Percentiles rank a stretch among this genome's conserved stretches.
Evolutionary conservation across 2,797 vertebrate genomes (phyloP).

Genomic region (Pipistrellus kuhlii): DNA sequence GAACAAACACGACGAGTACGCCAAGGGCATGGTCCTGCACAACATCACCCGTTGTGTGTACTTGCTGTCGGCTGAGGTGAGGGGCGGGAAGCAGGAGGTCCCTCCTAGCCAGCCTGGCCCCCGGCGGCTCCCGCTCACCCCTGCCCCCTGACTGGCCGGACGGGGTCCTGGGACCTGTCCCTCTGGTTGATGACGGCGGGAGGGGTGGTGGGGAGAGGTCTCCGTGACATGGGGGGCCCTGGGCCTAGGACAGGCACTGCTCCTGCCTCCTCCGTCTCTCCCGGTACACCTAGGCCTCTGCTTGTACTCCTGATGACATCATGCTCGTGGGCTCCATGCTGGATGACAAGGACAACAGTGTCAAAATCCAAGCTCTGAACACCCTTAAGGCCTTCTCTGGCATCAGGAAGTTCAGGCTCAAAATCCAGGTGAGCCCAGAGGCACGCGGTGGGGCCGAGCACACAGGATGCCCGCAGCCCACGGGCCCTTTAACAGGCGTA

Average conservation of each 20-base stretch:
- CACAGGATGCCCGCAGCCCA: fast-evolving
- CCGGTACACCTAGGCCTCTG: constrained; percentile 37
- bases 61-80: constrained; percentile 83
- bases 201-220: neutral
- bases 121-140: neutral
- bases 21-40: constrained; percentile 78
- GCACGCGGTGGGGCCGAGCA: too few species aligned
- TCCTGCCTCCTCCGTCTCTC: neutral
- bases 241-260: neutral
- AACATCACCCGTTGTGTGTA: constrained; percentile 82
- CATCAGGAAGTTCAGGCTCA: constrained; percentile 68
- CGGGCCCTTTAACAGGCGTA: neutral
- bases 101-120: neutral
- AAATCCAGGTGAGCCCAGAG: constrained; percentile 73
- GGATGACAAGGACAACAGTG: constrained; percentile 64
- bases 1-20: constrained; percentile 73
- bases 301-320: constrained; percentile 60
- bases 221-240: neutral
- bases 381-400: constrained; percentile 75
- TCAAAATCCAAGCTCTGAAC: constrained; percentile 81
- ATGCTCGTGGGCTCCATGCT: constrained; percentile 67
- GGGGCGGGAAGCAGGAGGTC: neutral
- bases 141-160: neutral
- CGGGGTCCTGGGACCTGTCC: neutral
- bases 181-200: neutral